Conservation (phyloP, 1,140 invertebrate species). For the Arion vulgaris region DNA sequence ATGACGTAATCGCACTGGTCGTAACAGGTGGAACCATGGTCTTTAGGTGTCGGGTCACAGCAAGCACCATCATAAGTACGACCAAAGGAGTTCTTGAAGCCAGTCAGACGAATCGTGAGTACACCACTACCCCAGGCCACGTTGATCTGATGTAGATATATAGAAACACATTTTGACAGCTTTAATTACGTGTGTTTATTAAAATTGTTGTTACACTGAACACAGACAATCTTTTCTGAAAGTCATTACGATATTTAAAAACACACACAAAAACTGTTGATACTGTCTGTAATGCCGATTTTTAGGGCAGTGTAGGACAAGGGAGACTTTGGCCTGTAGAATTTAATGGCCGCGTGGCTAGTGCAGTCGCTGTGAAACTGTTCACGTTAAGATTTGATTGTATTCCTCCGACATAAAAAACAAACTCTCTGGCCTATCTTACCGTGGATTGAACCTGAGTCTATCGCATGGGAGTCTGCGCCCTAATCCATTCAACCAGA, state of each 20-base stretch:
- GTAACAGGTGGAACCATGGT: conserved; percentile 20
- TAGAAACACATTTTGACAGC: background rate
- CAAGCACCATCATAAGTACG: conserved; percentile 51
- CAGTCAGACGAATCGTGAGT: conserved; percentile 44
- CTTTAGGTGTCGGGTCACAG: conserved; percentile 42
- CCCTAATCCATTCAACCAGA: too few relatives aligned
- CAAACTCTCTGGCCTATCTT: too few relatives aligned
- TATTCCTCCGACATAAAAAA: too few relatives aligned
- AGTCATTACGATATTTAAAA: background rate
- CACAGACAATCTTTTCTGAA: background rate
- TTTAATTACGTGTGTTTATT: background rate
- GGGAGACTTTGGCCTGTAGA: too few relatives aligned
- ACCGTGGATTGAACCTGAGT: too few relatives aligned
- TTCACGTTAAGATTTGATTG: too few relatives aligned
- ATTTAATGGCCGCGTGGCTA: too few relatives aligned
- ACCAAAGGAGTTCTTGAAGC: conserved; percentile 45
- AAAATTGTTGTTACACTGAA: background rate
- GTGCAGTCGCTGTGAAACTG: too few relatives aligned
- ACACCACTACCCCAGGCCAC: conserved; percentile 37
- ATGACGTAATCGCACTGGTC: conserved; percentile 55
- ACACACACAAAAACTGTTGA: too few relatives aligned
- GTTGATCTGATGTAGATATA: background rate
- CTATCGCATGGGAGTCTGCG: too few relatives aligned
- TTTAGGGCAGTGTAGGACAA: too few relatives aligned
- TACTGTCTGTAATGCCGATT: too few relatives aligned